phyloP scores from a whole-genome alignment of 30 jellyfish, hydroid and myxozoan genomes.

The Aurelia coerulea region DNA sequence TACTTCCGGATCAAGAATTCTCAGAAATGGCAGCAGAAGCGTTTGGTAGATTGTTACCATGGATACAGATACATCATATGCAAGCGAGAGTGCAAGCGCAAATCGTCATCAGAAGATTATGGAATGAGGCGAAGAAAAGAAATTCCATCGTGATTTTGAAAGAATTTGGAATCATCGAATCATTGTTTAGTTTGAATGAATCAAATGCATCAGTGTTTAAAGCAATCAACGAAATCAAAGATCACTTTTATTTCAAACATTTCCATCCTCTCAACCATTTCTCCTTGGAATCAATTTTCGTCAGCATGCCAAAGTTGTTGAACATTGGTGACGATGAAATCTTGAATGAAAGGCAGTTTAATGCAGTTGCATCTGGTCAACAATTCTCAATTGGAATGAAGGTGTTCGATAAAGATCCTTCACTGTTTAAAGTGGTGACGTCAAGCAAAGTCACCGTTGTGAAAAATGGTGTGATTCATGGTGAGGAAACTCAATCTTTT shows the following conservation, averaged over 20 bases:
- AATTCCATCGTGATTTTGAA: constrained; percentile 16
- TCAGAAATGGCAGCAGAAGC: constrained; percentile 68
- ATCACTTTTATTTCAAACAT: constrained; percentile 58
- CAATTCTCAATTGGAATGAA: neutral
- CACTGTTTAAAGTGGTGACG: constrained; percentile 9
- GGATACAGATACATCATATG: constrained; percentile 98
- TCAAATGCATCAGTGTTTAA: constrained; percentile 80
- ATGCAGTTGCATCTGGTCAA: neutral
- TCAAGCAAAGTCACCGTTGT: neutral
- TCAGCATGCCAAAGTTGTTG: constrained; percentile 64
- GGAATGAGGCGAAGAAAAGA: constrained; percentile 72
- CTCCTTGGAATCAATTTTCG: constrained; percentile 79
- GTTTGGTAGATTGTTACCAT: constrained; percentile 65
- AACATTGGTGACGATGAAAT: constrained; percentile 79
- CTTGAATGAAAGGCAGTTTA: constrained; percentile 11
- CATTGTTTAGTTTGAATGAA: constrained; percentile 69
- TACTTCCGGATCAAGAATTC: constrained; percentile 58
- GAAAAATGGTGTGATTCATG: neutral
- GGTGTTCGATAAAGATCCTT: constrained; percentile 1
- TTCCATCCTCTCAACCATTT: constrained; percentile 79
- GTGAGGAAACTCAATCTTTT: too few relatives aligned
- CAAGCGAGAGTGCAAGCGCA: constrained; percentile 89
- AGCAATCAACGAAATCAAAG: constrained; percentile 58
- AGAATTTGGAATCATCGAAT: constrained; percentile 36
- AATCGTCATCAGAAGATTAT: constrained; percentile 56